These are phyloP conservation scores for Oreochromis niloticus DNA, from an alignment of 2,113 vertebrate genomes.

Conservation along the genomic window DNA sequence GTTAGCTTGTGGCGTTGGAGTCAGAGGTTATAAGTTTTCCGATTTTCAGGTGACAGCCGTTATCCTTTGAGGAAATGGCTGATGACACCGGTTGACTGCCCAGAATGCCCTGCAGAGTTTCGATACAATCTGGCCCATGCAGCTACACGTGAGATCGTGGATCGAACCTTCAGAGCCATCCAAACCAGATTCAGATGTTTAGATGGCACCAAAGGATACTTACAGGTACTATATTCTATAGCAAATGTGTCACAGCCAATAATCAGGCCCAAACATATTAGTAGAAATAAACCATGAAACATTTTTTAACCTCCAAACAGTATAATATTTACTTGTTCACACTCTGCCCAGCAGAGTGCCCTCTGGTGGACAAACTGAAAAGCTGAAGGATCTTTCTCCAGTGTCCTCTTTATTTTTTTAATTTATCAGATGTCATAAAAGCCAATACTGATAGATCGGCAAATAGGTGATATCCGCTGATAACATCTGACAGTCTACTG, in stretches of 20 bases:
- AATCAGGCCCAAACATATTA: background rate
- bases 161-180: slow-evolving; percentile 84
- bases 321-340: background rate
- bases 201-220: slow-evolving; percentile 86
- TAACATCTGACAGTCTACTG: background rate
- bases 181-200: slow-evolving; percentile 89
- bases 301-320: background rate
- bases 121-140: slow-evolving; percentile 88
- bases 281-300: background rate
- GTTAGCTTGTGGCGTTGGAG: accelerated
- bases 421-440: background rate
- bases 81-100: slow-evolving; percentile 85
- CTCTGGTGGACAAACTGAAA: background rate
- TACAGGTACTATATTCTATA: slow-evolving; percentile 57
- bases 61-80: slow-evolving; percentile 86
- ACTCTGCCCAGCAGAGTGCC: background rate
- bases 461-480: accelerated
- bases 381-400: accelerated
- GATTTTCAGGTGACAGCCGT: slow-evolving; percentile 78
- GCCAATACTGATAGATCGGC: background rate
- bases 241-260: background rate
- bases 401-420: accelerated
- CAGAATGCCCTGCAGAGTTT: slow-evolving; percentile 82
- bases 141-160: slow-evolving; percentile 84
- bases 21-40: background rate